Conservation (phyloP, 2,888 invertebrate species). For the Bombyx huttoni region DNA sequence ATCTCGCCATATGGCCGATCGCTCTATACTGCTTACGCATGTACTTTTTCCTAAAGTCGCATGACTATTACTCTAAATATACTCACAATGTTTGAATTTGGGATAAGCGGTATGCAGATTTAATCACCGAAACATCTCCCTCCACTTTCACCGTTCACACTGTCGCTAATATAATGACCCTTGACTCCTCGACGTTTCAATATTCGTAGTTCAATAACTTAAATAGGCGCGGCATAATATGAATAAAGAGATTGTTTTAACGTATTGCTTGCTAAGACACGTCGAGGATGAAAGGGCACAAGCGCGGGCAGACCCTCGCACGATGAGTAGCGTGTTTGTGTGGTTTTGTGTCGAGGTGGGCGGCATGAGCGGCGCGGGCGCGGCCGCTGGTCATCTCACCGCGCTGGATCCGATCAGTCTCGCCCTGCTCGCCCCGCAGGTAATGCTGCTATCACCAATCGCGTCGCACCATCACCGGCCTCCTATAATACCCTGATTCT, state of each 20-base stretch:
- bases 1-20: slow-evolving; percentile 53
- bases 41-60: slow-evolving; percentile 58
- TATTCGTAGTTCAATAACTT: no score
- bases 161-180: slow-evolving; percentile 52
- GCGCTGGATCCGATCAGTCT: slow-evolving; percentile 72
- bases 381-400: slow-evolving; percentile 69
- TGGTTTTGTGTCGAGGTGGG: slow-evolving; percentile 75
- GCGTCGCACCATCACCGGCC: slow-evolving; percentile 36
- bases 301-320: slow-evolving; percentile 39
- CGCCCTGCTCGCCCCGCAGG: slow-evolving; percentile 70
- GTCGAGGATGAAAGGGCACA: slow-evolving; percentile 26
- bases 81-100: slow-evolving; percentile 56
- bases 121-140: slow-evolving; percentile 45
- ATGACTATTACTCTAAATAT: slow-evolving; percentile 53
- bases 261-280: slow-evolving; percentile 13
- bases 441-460: slow-evolving; percentile 36
- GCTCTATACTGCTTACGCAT: slow-evolving; percentile 64
- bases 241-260: no score
- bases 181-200: slow-evolving; percentile 36
- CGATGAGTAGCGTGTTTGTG: slow-evolving; percentile 71
- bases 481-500: slow-evolving; percentile 11
- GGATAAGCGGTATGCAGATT: slow-evolving; percentile 54
- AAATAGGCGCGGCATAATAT: no score
- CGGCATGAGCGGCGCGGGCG: slow-evolving; percentile 70
- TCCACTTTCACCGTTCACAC: slow-evolving; percentile 45